These are phyloP conservation scores for Phyllostomus discolor DNA, from an alignment of 2,113 vertebrate species.

Conservation along the genomic window DNA sequence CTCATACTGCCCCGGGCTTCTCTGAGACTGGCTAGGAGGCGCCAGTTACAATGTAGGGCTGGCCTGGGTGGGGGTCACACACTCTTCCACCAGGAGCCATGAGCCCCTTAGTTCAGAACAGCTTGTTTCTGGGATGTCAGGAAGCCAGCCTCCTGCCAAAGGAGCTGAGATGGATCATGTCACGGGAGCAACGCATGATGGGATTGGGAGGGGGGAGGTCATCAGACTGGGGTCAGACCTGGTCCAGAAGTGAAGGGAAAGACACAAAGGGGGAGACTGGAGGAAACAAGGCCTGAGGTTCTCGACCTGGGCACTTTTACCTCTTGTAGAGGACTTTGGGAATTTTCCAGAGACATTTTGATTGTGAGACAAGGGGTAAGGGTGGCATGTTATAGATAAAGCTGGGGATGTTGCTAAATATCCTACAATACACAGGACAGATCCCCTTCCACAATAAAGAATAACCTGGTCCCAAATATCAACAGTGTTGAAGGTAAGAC, in stretches of 20 bases:
- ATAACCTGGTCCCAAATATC: background rate
- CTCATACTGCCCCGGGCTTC: fast-evolving
- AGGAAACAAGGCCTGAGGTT: too few relatives aligned
- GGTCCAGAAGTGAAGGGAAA: background rate
- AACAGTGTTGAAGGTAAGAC: background rate
- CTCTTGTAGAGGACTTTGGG: background rate
- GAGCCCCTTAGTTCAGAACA: background rate
- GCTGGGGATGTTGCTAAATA: background rate
- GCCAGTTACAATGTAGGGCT: background rate
- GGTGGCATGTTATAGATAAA: background rate
- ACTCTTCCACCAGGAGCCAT: background rate
- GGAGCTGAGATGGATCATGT: background rate
- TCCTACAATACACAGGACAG: background rate
- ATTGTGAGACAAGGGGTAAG: background rate
- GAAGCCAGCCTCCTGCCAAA: background rate
- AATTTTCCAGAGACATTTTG: background rate
- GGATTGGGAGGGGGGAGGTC: background rate
- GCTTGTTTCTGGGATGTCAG: background rate
- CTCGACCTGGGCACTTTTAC: background rate
- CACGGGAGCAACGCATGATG: background rate
- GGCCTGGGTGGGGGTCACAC: fast-evolving
- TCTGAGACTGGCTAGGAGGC: background rate
- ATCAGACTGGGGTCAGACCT: background rate
- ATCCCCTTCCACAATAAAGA: background rate
- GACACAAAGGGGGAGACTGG: too few relatives aligned